Conservation (phyloP, 2,888 invertebrate species). For the Euzophera pinguis region DNA sequence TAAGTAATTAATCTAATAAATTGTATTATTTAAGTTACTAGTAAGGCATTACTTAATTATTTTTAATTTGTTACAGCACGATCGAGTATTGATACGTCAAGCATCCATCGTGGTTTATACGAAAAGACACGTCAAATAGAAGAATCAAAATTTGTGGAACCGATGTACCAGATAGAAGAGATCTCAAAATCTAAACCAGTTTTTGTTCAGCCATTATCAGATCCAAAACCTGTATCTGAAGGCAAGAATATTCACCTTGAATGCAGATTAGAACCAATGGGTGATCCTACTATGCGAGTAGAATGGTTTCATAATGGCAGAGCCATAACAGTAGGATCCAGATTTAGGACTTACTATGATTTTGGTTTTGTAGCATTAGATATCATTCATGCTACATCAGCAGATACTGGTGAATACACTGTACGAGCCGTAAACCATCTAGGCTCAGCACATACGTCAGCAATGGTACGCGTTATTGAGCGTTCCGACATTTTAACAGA, state of each 20-base stretch:
- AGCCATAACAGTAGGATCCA: slow-evolving; percentile 92
- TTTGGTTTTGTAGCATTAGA: slow-evolving; percentile 98
- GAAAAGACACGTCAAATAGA: slow-evolving; percentile 94
- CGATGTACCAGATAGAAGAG: slow-evolving; percentile 94
- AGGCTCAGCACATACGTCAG: slow-evolving; percentile 94
- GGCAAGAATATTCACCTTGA: slow-evolving; percentile 95
- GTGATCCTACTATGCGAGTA: slow-evolving; percentile 96
- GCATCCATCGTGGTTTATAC: slow-evolving; percentile 91
- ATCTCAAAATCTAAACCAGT: slow-evolving; percentile 97
- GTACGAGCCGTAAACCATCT: slow-evolving; percentile 95
- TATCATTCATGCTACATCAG: slow-evolving; percentile 94
- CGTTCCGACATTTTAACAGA: slow-evolving; percentile 91
- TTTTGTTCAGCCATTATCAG: slow-evolving; percentile 93
- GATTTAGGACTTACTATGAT: slow-evolving; percentile 97
- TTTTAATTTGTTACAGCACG: slow-evolving; percentile 82
- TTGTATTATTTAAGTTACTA: not conserved
- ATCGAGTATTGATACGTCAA: slow-evolving; percentile 92
- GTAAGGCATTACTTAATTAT: not conserved
- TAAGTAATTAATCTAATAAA: slow-evolving; percentile 71
- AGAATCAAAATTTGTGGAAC: slow-evolving; percentile 90
- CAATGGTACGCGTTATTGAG: slow-evolving; percentile 92
- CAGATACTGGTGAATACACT: slow-evolving; percentile 97
- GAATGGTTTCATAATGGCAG: slow-evolving; percentile 98
- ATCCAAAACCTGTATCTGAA: slow-evolving; percentile 91
- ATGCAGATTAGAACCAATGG: slow-evolving; percentile 95